phyloP scores from a whole-genome alignment of 2,888 invertebrate genomes.

The Anthrax anthrax region DNA sequence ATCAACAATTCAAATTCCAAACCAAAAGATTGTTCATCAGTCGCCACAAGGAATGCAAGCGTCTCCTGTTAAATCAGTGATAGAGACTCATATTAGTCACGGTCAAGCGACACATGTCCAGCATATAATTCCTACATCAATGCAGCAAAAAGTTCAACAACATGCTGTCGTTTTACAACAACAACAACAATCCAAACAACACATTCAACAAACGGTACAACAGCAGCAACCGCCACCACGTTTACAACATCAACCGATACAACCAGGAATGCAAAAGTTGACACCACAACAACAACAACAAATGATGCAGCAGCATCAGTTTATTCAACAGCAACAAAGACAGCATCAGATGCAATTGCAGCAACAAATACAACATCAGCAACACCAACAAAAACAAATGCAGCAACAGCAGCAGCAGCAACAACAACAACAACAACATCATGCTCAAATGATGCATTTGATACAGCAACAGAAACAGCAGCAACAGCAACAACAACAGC shows the following conservation, averaged over 20 bases:
- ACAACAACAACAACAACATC: conserved; percentile 11
- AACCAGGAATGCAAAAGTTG: conserved; percentile 5
- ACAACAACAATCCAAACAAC: conserved; percentile 16
- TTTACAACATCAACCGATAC: conserved; percentile 3
- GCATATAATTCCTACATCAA: conserved; percentile 21
- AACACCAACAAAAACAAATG: conserved; percentile 21
- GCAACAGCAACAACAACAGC: conserved; percentile 15
- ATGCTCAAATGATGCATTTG: conserved; percentile 8
- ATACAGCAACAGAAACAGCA: conserved; percentile 19
- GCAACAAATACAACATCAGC: conserved; percentile 27
- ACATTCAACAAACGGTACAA: conserved; percentile 1
- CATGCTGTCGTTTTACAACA: conserved; percentile 19
- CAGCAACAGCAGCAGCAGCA: conserved; percentile 1
- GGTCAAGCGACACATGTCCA: conserved; percentile 13
- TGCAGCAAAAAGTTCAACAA: conserved; percentile 23
- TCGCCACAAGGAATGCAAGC: background rate
- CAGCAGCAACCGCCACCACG: background rate
- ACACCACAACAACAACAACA: conserved; percentile 12
- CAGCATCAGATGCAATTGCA: conserved; percentile 17
- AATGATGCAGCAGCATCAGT: conserved; percentile 7
- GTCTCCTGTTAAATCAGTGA: conserved; percentile 29
- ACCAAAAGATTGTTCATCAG: conserved; percentile 1
- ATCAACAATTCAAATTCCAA: conserved; percentile 17
- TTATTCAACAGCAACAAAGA: conserved; percentile 14
- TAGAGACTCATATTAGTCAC: conserved; percentile 14